A percentile compares a stretch with the other conserved stretches of the same genome.
These are phyloP conservation scores for Mesoclemmys tuberculata DNA, from an alignment of 2,113 vertebrate species.

Conservation along the genomic window DNA sequence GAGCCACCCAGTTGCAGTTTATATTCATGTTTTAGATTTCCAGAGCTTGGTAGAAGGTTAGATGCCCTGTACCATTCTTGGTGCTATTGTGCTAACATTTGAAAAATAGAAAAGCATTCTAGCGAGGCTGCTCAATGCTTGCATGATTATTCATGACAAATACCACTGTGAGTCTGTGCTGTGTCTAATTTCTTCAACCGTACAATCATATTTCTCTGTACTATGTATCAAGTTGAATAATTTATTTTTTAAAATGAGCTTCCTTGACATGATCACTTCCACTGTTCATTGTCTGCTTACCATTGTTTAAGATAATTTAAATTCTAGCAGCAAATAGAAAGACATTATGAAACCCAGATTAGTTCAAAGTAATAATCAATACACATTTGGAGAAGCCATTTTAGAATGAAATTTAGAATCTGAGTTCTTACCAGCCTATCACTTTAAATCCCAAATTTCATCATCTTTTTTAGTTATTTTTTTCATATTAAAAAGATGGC, in stretches of 20 bases:
- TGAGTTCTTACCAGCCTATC: neutral
- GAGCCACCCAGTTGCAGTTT: neutral
- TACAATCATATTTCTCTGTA: neutral
- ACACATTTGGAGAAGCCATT: neutral
- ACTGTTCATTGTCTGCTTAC: neutral
- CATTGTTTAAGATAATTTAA: neutral
- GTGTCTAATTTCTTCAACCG: neutral
- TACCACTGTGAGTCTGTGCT: neutral
- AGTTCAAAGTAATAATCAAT: neutral
- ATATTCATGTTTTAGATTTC: neutral
- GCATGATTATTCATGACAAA: neutral
- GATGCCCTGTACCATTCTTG: neutral
- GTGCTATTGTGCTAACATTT: neutral
- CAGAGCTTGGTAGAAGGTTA: neutral
- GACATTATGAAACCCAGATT: neutral
- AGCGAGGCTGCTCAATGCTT: neutral
- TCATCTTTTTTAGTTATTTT: neutral
- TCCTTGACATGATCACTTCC: neutral
- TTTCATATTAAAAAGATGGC: neutral
- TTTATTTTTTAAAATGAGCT: slow-evolving; percentile 11
- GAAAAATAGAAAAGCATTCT: neutral
- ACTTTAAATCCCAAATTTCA: neutral
- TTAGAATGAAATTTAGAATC: neutral
- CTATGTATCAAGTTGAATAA: neutral
- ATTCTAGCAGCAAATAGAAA: slow-evolving; percentile 7